Percentiles rank a stretch among this genome's conserved stretches.
phyloP scores from a whole-genome alignment of 2,888 invertebrate species.

The Julus scandinavius region DNA sequence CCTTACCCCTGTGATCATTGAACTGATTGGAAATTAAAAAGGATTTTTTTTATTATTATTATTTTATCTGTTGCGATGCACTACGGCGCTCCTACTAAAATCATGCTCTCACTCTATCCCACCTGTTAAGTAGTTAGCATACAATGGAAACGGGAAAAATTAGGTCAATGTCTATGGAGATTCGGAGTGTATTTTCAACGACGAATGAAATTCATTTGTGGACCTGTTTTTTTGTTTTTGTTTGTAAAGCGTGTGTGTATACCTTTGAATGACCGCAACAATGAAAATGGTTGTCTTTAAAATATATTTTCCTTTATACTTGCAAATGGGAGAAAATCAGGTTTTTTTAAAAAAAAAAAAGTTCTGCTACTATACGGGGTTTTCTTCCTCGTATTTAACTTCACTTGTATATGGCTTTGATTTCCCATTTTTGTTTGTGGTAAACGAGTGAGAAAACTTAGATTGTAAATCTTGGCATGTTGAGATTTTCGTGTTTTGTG shows the following conservation, averaged over 20 bases:
- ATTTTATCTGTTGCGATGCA: not conserved
- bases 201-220: not conserved
- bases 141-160: constrained; percentile 25
- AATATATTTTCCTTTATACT: not conserved
- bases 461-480: not conserved
- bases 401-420: not conserved
- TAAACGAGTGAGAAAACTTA: not conserved
- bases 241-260: not conserved
- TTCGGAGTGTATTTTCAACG: not conserved
- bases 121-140: constrained; percentile 35
- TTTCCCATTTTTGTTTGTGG: not conserved
- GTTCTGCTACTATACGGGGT: not conserved
- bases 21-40: not conserved
- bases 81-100: not conserved
- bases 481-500: not conserved
- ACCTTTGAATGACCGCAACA: constrained; percentile 18
- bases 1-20: not conserved
- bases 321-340: not conserved
- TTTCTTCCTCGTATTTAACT: not conserved
- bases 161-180: constrained; percentile 52
- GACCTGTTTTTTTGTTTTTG: not conserved
- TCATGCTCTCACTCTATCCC: not conserved
- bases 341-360: not conserved
- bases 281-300: not conserved
- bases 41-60: not conserved